Base-by-base conservation (phyloP, 2,888 invertebrate species). In the Polietes domitor region DNA sequence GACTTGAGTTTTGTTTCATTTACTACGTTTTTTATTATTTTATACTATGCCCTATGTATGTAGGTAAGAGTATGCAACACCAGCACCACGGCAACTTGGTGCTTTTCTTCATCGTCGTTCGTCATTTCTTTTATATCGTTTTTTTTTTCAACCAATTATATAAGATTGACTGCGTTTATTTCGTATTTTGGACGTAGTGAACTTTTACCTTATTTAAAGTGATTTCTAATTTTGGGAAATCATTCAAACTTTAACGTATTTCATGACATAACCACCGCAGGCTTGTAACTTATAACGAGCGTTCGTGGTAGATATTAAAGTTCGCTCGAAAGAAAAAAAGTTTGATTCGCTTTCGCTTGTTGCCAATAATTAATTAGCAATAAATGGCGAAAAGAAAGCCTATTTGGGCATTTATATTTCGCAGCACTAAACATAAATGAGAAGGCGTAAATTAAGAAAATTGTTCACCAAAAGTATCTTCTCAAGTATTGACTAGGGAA, bases 1-100 rank as follows among this genome's bases (percentile, higher is more conserved):
- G 63, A 76, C 80, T 80, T 80, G 53, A 50, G 19, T 17, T 80
- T 75, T 68, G n/a, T 73, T n/a, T 65, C 58, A 28, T 72, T 63
- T 50, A 17, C 24, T 19, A 41, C 12, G 15, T 68, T 68, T 68
- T 68, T 41, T 75, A 61, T 41, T 24, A 28, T 53, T 21, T 21
- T 15, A 75, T 71, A 72, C 74, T 37, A n/a, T n/a, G n/a, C n/a
- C n/a, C 41, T 74, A 47, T 37, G 58, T 77, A 41, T 68, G 55
- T 65, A 19, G 2, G 19, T 50, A 19, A 6, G 53, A 21, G 17
- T 53, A 15, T 12, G n/a, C 41, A 41, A 41, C 12, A 17, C 50
- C 55, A 55, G 24, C 19, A 50, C 19, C 43, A 43, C 43, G 7
- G 3, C 19, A 19, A 53, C 47, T 47, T 15, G n/a, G 12, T 47